Conservation (phyloP, 2,888 invertebrate genomes). For the Caenorhabditis wallacei region DNA sequence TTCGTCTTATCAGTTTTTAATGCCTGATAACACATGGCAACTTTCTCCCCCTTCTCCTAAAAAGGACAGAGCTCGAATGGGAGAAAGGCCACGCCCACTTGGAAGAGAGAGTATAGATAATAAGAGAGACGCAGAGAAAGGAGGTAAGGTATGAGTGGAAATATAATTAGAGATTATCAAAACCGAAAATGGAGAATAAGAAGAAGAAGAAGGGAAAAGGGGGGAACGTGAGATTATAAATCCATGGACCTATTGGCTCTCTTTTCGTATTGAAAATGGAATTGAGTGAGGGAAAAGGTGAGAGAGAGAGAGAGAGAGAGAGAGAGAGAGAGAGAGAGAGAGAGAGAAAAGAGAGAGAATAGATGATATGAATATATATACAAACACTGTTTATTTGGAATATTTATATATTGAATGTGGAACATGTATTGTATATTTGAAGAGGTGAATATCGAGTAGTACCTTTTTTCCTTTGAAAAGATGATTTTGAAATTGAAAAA, state of each 20-base stretch:
- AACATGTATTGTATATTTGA: too few species aligned
- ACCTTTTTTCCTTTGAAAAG: too few species aligned
- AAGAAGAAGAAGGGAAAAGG: not conserved
- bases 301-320: conserved; percentile 3
- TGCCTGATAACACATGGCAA: conserved; percentile 15
- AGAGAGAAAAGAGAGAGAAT: not conserved
- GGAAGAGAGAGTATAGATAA: not conserved
- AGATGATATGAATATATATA: conserved; percentile 2
- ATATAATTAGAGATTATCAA: conserved; percentile 51
- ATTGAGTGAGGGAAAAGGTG: not conserved
- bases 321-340: conserved; percentile 2
- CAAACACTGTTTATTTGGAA: too few species aligned
- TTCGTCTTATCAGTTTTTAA: conserved; percentile 22
- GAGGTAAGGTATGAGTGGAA: not conserved
- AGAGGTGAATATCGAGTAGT: too few species aligned
- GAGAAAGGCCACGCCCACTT: conserved; percentile 28
- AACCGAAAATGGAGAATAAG: not conserved
- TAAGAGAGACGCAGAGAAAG: not conserved
- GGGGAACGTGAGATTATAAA: conserved; percentile 12
- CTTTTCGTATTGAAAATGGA: too few species aligned
- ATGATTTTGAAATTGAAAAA: too few species aligned
- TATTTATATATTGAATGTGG: too few species aligned
- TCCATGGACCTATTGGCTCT: not conserved
- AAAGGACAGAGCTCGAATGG: not conserved
- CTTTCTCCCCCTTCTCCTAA: conserved; percentile 2